Evolutionary conservation across 2,888 invertebrate genomes (phyloP).

Genomic region (Microctonus hyperodae): DNA sequence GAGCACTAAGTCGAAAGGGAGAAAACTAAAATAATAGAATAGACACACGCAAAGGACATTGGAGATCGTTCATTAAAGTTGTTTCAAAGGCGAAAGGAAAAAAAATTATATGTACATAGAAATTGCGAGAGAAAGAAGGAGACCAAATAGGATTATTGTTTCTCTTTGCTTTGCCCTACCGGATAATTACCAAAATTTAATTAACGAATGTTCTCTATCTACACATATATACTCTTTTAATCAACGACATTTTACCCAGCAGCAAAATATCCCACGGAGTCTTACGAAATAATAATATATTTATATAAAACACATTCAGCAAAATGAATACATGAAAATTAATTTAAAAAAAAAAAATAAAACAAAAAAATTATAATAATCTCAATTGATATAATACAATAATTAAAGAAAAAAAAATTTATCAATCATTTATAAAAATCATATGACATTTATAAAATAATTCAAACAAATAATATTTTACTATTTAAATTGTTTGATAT

Average conservation of each 20-base stretch:
- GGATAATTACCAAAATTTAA: constrained; percentile 22
- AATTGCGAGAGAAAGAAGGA: background rate
- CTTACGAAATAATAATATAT: background rate
- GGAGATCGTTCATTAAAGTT: background rate
- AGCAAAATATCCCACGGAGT: background rate
- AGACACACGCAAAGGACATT: background rate
- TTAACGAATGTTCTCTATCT: constrained; percentile 16
- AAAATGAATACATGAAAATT: too few species aligned
- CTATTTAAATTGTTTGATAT: too few species aligned
- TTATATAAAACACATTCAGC: background rate
- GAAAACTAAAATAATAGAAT: background rate
- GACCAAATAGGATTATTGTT: background rate
- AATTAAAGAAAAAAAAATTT: too few species aligned
- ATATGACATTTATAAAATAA: too few species aligned
- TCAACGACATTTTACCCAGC: background rate
- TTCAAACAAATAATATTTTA: too few species aligned
- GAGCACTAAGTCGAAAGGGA: background rate
- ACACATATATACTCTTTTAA: background rate
- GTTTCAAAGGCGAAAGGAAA: background rate
- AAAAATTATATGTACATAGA: background rate
- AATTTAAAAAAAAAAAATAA: too few species aligned
- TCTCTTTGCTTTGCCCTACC: too few species aligned
- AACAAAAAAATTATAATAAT: too few species aligned
- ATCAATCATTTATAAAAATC: too few species aligned
- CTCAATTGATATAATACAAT: too few species aligned